Conservation (phyloP, 2,113 vertebrate species). For the Corythaeola cristata region DNA sequence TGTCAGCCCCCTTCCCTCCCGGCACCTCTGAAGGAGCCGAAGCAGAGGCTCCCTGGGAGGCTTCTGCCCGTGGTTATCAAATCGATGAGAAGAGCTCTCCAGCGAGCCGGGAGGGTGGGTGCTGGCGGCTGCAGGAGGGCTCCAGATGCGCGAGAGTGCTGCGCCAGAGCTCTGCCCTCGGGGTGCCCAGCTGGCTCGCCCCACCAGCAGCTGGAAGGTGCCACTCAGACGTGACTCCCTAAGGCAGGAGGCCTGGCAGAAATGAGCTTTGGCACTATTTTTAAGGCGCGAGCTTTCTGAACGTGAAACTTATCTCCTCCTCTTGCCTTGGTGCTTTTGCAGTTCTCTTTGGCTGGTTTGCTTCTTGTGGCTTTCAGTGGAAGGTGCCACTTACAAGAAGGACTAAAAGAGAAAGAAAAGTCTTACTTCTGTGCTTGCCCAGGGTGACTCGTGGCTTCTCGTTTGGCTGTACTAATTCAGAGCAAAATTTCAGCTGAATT, state of each 20-base stretch:
- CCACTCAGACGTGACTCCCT: not conserved
- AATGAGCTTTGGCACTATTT: not conserved
- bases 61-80: not conserved
- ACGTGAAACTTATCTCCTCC: not conserved
- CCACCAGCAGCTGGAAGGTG: not conserved
- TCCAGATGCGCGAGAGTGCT: slow-evolving; percentile 54
- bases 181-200: not conserved
- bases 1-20: not conserved
- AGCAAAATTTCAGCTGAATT: not conserved
- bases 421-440: not conserved
- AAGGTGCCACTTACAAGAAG: not conserved
- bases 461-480: not conserved
- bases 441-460: not conserved
- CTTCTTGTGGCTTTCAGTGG: not conserved
- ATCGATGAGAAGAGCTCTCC: not conserved
- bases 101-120: not conserved
- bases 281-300: not conserved
- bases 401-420: not conserved
- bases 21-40: not conserved
- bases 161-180: not conserved
- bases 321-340: not conserved
- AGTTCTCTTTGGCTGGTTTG: not conserved
- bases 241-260: not conserved
- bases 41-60: not conserved
- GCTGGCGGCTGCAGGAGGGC: not conserved